A percentile compares a stretch with the other conserved stretches of the same genome.
These are phyloP conservation scores for Paracentrotus lividus DNA, from an alignment of 53 echinoderm and acorn worm species.

Conservation along the genomic window DNA sequence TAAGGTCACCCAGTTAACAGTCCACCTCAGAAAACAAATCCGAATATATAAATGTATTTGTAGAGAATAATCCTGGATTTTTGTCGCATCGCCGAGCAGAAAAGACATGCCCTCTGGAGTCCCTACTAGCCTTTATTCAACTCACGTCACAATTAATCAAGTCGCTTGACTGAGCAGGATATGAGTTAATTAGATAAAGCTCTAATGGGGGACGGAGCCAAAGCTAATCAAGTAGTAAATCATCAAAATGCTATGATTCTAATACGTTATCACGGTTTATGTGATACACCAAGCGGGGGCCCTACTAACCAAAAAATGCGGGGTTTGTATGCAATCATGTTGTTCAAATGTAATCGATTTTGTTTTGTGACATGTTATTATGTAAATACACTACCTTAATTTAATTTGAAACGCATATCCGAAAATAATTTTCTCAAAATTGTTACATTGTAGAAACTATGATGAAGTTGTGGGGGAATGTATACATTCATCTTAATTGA, in stretches of 20 bases:
- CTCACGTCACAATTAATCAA: slow-evolving; percentile 55
- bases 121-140: neutral
- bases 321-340: neutral
- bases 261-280: slow-evolving; percentile 21
- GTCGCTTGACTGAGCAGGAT: slow-evolving; percentile 14
- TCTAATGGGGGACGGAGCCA: slow-evolving; percentile 57
- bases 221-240: slow-evolving; percentile 44
- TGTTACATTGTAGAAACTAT: too few species aligned
- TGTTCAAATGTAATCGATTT: neutral
- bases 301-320: slow-evolving; percentile 7
- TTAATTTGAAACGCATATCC: too few species aligned
- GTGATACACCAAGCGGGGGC: neutral
- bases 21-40: slow-evolving; percentile 33
- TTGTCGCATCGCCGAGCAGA: neutral
- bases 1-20: neutral
- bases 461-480: too few species aligned
- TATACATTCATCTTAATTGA: too few species aligned
- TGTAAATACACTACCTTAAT: too few species aligned
- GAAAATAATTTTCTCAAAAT: too few species aligned
- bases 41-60: slow-evolving; percentile 39
- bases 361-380: neutral
- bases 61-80: slow-evolving; percentile 40
- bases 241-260: slow-evolving; percentile 60
- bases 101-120: slow-evolving; percentile 4
- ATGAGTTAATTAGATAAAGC: slow-evolving; percentile 57